A percentile compares a stretch with the other conserved stretches of the same genome.
Conservation (phyloP, 2,888 invertebrate species). For the Drosophila flavopinicola region DNA sequence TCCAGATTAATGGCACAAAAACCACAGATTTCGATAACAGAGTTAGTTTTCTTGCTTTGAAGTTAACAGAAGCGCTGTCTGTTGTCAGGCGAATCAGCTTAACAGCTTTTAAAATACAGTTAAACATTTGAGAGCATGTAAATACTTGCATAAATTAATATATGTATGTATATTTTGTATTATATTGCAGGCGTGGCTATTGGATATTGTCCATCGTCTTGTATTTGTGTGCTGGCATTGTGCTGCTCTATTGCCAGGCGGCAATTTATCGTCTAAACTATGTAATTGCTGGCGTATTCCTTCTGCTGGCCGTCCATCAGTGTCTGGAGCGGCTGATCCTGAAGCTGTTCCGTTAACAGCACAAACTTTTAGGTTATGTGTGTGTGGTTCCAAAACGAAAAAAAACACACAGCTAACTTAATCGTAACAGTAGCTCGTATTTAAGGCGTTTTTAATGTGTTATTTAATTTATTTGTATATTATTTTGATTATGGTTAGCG, state of each 20-base stretch:
- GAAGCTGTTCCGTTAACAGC: no score
- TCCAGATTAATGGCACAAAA: no score
- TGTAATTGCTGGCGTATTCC: constrained; percentile 84
- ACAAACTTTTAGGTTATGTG: not conserved
- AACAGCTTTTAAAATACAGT: no score
- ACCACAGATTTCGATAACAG: no score
- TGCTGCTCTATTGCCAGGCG: constrained; percentile 87
- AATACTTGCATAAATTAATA: no score
- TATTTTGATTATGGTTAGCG: not conserved
- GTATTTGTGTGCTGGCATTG: constrained; percentile 86
- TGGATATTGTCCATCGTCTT: constrained; percentile 81
- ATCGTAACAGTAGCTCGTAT: not conserved
- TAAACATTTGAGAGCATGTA: not conserved
- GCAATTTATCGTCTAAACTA: constrained; percentile 87
- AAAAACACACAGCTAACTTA: not conserved
- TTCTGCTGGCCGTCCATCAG: constrained; percentile 58
- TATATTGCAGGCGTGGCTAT: constrained; percentile 57
- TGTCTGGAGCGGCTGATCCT: constrained; percentile 24
- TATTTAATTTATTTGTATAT: not conserved
- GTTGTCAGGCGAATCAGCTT: no score
- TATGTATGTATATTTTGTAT: not conserved
- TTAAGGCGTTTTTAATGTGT: not conserved
- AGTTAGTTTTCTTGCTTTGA: no score
- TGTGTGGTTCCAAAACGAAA: no score
- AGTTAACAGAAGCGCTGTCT: no score